Conservation (phyloP, 2,888 invertebrate species). For the Dicycla oo region DNA sequence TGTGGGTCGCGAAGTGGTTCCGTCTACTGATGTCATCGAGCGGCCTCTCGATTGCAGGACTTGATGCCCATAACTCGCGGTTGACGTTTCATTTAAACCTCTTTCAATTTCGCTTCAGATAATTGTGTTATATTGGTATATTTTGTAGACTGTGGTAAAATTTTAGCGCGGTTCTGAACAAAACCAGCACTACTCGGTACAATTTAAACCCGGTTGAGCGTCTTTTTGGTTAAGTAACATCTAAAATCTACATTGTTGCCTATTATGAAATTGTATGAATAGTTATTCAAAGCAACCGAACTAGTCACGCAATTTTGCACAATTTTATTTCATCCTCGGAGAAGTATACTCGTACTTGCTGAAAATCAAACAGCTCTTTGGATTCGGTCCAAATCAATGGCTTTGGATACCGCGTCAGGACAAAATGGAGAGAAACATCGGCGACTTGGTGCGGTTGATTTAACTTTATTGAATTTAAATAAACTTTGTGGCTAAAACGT, state of each 20-base stretch:
- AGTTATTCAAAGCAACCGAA: conserved; percentile 6
- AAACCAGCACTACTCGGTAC: background rate
- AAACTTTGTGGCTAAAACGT: background rate
- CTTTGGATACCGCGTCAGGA: conserved; percentile 22
- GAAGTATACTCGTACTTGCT: conserved; percentile 13
- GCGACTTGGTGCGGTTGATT: conserved; percentile 3
- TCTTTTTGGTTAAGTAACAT: background rate
- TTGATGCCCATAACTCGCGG: conserved; percentile 62
- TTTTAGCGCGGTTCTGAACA: background rate
- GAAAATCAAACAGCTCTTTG: conserved; percentile 36
- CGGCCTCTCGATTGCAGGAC: conserved; percentile 67
- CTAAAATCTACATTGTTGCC: background rate
- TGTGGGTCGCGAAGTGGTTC: conserved; percentile 84
- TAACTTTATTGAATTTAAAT: conserved; percentile 3
- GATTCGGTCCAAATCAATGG: conserved; percentile 42
- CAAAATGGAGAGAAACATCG: conserved; percentile 10
- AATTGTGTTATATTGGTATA: conserved; percentile 10
- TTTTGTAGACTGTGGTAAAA: background rate
- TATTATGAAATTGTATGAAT: conserved; percentile 10
- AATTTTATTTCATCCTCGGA: conserved; percentile 15
- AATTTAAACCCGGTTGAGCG: background rate
- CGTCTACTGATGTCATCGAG: conserved; percentile 87
- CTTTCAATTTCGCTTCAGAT: conserved; percentile 35
- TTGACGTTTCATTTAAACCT: conserved; percentile 46
- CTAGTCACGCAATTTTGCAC: conserved; percentile 7